Evolutionary conservation across 2,797 vertebrate genomes (phyloP).

Genomic region (Cryptoblepharus egeriae): DNA sequence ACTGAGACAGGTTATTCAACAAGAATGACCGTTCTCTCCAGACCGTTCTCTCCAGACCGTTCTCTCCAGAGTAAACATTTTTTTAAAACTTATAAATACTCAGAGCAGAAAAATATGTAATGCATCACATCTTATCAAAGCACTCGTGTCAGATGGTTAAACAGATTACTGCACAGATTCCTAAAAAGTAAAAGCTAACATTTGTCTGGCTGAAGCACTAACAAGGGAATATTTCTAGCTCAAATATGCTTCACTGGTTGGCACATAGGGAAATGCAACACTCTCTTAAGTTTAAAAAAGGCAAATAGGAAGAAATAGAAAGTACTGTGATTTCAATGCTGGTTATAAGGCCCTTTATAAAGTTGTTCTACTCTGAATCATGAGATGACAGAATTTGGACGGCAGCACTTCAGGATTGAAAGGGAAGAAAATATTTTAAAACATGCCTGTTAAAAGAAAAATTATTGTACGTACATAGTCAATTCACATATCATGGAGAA

Average conservation of each 20-base stretch:
- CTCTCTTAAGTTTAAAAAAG: neutral
- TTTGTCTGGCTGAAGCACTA: slow-evolving; percentile 63
- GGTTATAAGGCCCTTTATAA: neutral
- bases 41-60: slow-evolving; percentile 17
- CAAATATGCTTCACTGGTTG: slow-evolving; percentile 51
- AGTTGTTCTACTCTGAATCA: too few relatives aligned
- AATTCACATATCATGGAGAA: neutral
- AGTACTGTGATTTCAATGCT: neutral
- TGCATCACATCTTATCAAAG: slow-evolving; percentile 54
- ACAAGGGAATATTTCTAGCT: slow-evolving; percentile 58
- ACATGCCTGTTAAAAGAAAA: too few relatives aligned
- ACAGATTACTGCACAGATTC: slow-evolving; percentile 45
- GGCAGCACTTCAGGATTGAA: neutral
- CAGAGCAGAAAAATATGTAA: slow-evolving; percentile 32
- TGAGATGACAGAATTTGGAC: fast-evolving
- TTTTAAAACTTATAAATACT: slow-evolving; percentile 54
- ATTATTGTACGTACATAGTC: too few relatives aligned
- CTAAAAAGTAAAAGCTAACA: slow-evolving; percentile 39
- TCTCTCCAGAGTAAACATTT: slow-evolving; percentile 31
- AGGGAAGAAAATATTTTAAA: neutral
- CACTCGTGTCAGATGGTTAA: slow-evolving; percentile 30
- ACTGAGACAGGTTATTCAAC: slow-evolving; percentile 27
- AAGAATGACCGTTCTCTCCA: neutral
- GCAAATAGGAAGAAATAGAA: slow-evolving; percentile 19
- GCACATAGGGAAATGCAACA: slow-evolving; percentile 49